phyloP scores from a whole-genome alignment of 2,888 invertebrate species.

The Pyralis farinalis region DNA sequence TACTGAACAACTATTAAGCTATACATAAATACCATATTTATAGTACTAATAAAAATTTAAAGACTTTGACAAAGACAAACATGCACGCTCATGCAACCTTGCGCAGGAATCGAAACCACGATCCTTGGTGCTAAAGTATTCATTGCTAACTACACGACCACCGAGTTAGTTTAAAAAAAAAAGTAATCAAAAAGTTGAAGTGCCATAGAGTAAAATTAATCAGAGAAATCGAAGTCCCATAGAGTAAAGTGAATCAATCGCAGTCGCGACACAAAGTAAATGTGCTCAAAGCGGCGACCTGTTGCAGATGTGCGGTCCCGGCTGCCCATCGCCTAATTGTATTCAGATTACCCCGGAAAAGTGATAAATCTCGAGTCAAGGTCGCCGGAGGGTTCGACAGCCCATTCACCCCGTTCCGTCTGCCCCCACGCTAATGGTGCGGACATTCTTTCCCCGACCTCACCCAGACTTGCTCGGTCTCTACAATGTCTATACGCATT shows the following conservation, averaged over 20 bases:
- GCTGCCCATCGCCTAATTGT: slow-evolving; percentile 71
- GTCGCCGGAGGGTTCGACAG: slow-evolving; percentile 75
- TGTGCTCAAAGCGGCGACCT: slow-evolving; percentile 44
- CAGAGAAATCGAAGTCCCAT: neutral
- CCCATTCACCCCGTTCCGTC: slow-evolving; percentile 73
- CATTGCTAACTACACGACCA: too few relatives aligned
- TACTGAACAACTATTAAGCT: too few relatives aligned
- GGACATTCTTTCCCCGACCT: slow-evolving; percentile 71
- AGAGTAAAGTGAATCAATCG: slow-evolving; percentile 8
- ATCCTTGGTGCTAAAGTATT: too few relatives aligned
- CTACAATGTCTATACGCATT: slow-evolving; percentile 40
- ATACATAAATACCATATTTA: too few relatives aligned
- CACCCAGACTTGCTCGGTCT: slow-evolving; percentile 47
- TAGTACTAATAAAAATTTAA: too few relatives aligned
- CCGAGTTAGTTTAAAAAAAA: too few relatives aligned
- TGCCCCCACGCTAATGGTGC: slow-evolving; percentile 71
- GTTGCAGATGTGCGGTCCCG: slow-evolving; percentile 51
- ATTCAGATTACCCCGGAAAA: slow-evolving; percentile 75
- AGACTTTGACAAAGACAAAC: too few relatives aligned
- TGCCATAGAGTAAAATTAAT: too few relatives aligned
- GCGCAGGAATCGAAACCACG: too few relatives aligned
- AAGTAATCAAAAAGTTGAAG: too few relatives aligned
- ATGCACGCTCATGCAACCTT: too few relatives aligned
- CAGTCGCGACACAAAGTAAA: slow-evolving; percentile 15
- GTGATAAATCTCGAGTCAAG: slow-evolving; percentile 77